phyloP scores from a whole-genome alignment of 1,140 invertebrate genomes.

The Manduca sexta region DNA sequence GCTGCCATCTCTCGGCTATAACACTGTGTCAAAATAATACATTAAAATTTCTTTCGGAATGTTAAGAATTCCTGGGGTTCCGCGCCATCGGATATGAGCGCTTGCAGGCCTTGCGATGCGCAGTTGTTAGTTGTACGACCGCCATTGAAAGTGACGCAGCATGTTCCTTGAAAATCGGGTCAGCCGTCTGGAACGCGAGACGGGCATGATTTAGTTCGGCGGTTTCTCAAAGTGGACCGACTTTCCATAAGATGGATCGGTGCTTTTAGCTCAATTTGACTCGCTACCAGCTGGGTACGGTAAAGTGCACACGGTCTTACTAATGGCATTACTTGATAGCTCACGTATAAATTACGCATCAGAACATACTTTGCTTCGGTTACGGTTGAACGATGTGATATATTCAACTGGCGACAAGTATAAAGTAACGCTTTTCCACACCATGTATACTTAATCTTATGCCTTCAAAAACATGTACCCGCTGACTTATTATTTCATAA shows the following conservation, averaged over 20 bases:
- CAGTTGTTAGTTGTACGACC: too few relatives aligned
- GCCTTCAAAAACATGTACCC: too few relatives aligned
- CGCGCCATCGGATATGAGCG: not conserved
- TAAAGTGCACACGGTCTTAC: slow-evolving; percentile 33
- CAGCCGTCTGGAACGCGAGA: slow-evolving; percentile 30
- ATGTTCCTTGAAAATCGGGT: slow-evolving; percentile 40
- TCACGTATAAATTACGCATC: slow-evolving; percentile 28
- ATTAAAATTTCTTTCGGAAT: slow-evolving; percentile 31
- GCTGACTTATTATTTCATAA: too few relatives aligned
- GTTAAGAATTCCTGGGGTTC: not conserved
- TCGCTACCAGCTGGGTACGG: slow-evolving; percentile 40
- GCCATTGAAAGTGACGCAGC: slow-evolving; percentile 20
- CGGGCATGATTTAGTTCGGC: slow-evolving; percentile 46
- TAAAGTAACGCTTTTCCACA: too few relatives aligned
- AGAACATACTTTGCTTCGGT: too few relatives aligned
- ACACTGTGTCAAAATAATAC: slow-evolving; percentile 60
- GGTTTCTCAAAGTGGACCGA: slow-evolving; percentile 47
- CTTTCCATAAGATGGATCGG: slow-evolving; percentile 53
- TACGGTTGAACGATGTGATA: too few relatives aligned
- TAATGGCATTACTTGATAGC: slow-evolving; percentile 29
- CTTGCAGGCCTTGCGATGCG: too few relatives aligned
- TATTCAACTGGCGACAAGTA: too few relatives aligned
- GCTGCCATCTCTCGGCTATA: slow-evolving; percentile 39
- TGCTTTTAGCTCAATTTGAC: slow-evolving; percentile 58
- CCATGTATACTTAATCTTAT: too few relatives aligned